Evolutionary conservation across 2,797 vertebrate species (phyloP), one percentile per base, ranked within the genome.

Genomic region (Tympanoctomys barrerae): DNA sequence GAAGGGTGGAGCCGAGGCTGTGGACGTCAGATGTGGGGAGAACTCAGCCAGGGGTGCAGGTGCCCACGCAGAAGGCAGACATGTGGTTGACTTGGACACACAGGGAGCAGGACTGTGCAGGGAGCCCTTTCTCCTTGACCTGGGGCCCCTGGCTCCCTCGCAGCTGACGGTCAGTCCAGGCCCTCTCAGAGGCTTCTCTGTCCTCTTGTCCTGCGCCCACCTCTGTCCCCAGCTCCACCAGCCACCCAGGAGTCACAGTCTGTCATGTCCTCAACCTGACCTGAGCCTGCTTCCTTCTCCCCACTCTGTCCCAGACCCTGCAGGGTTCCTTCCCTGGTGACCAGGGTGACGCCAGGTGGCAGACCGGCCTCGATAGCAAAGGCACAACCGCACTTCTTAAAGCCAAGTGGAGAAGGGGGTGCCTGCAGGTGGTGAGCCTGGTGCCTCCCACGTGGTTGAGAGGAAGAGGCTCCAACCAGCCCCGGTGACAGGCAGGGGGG

Each of bases 21-120:
- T 2, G 31, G 77, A 6, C 0, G 11, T 59, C 0, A 0, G 68
- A 31, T 0, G 12, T 31, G 6, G 61, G 21, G 13, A 24, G 79
- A 11, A 42, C 9, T 12, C 8, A 16, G 80, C 70, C 0, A 54
- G 52, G 12, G 52, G 52, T 16, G 36, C 36, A 22, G 18, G 10
- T 0, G 0, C 1, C 7, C 33, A 1, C 0, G 11, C 18, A 1
- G 28, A 66, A 57, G 22, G 0, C 14, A 14, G 52, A 1, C 7
- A 0, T 8, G 1, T 1, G 18, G 21, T 52, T 5, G 5, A 4
- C 16, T 4, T 0, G 0, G 61, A 2, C 0, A 2, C 19, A 0
- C 3, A 0, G 0, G 14, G 26, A 5, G 2, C 0, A 0, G 36
- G 9, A 18, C 39, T 18, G 5, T 9, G 2, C 19, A 5, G 66